Conservation (phyloP, 2,797 vertebrate species). For the Sebastes kiyomatsui region DNA sequence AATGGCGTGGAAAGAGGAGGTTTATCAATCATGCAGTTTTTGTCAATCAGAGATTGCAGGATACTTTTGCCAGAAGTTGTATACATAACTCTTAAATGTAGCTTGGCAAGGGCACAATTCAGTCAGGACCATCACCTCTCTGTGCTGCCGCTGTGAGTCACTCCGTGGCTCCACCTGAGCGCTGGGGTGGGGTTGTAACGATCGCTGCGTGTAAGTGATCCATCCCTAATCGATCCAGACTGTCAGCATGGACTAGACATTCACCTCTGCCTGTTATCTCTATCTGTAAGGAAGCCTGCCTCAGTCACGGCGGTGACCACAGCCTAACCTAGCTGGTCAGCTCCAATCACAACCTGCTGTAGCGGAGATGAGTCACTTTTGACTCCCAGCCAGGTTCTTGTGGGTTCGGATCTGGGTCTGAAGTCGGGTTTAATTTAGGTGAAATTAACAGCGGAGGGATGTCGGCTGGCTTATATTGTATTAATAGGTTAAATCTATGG, state of each 20-base stretch:
- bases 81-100: conserved; percentile 9
- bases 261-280: conserved; percentile 84
- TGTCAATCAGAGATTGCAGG: conserved; percentile 50
- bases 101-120: conserved; percentile 26
- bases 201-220: conserved; percentile 83
- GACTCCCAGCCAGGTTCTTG: conserved; percentile 10
- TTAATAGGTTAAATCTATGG: conserved; percentile 79
- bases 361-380: conserved; percentile 50
- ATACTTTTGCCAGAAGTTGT: conserved; percentile 14
- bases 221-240: conserved; percentile 82
- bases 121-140: conserved; percentile 58
- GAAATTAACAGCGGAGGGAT: conserved; percentile 61
- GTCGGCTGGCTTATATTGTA: conserved; percentile 69
- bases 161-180: conserved; percentile 73
- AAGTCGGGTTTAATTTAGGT: conserved; percentile 55
- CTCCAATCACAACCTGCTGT: conserved; percentile 75
- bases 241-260: conserved; percentile 86
- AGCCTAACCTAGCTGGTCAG: conserved; percentile 80
- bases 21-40: conserved; percentile 64
- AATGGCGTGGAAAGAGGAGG: conserved; percentile 55
- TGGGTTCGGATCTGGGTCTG: conserved; percentile 12
- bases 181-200: conserved; percentile 75
- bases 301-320: conserved; percentile 80
- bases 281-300: conserved; percentile 76
- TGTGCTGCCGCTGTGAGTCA: conserved; percentile 46